These are phyloP conservation scores for Archips crataeganus DNA, from an alignment of 2,888 invertebrate genomes.

Conservation along the genomic window DNA sequence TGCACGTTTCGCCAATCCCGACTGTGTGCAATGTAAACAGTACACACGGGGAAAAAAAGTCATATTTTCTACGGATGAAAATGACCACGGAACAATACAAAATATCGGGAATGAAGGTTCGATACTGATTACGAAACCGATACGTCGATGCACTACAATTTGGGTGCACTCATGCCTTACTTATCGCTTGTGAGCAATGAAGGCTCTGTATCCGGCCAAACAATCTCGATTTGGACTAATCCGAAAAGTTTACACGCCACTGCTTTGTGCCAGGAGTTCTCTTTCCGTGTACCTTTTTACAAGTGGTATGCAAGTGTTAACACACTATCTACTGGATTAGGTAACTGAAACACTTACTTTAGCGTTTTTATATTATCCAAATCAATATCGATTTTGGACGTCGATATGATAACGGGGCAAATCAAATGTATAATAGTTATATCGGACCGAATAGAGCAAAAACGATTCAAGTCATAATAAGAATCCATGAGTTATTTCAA, in stretches of 20 bases:
- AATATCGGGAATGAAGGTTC: conserved; percentile 56
- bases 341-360: too few relatives aligned
- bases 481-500: too few relatives aligned
- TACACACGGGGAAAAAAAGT: conserved; percentile 52
- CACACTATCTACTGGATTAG: too few relatives aligned
- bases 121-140: conserved; percentile 56
- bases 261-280: background rate
- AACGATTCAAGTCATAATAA: too few relatives aligned
- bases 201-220: conserved; percentile 14
- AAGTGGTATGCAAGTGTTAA: background rate
- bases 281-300: background rate
- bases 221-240: background rate
- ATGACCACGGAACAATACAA: conserved; percentile 54
- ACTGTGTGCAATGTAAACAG: conserved; percentile 63
- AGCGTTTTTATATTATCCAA: too few relatives aligned
- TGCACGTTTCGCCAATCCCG: conserved; percentile 57
- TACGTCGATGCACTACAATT: conserved; percentile 32
- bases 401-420: too few relatives aligned
- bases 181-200: conserved; percentile 20
- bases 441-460: too few relatives aligned
- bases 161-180: conserved; percentile 34
- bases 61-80: conserved; percentile 46
- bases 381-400: too few relatives aligned
- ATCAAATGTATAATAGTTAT: too few relatives aligned
- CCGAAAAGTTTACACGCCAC: background rate